These are phyloP conservation scores for Bathynomus jamesi DNA, from an alignment of 1,140 invertebrate species.

Conservation along the genomic window DNA sequence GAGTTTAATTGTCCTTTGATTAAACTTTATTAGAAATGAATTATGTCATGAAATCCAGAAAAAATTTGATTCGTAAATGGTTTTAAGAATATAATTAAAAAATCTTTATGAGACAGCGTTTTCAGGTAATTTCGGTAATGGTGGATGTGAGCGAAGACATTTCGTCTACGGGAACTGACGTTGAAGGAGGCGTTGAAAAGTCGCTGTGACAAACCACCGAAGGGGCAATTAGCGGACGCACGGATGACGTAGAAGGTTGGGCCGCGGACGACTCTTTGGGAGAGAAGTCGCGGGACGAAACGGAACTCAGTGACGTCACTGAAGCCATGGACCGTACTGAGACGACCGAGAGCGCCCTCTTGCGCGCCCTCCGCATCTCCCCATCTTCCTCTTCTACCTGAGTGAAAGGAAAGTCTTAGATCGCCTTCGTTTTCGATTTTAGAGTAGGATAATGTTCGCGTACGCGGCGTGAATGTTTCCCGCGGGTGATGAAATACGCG, in stretches of 20 bases:
- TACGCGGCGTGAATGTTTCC: too few species aligned
- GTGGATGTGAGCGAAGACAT: too few species aligned
- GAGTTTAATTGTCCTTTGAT: too few species aligned
- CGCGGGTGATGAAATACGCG: too few species aligned
- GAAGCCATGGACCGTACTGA: constrained; percentile 37
- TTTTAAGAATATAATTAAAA: too few species aligned
- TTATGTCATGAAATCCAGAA: too few species aligned
- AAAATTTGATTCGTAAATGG: too few species aligned
- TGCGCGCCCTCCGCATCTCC: constrained; percentile 40
- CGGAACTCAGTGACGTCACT: constrained; percentile 10
- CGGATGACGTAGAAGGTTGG: constrained; percentile 32
- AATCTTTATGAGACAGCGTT: too few species aligned
- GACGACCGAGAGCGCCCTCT: constrained; percentile 38
- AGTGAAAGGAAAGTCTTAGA: not conserved
- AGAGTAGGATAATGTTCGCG: not conserved
- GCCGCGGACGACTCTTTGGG: constrained; percentile 13
- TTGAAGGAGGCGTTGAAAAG: not conserved
- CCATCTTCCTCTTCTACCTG: constrained; percentile 44
- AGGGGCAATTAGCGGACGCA: constrained; percentile 38
- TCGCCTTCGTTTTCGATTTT: not conserved
- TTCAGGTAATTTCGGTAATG: too few species aligned
- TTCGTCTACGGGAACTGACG: too few species aligned
- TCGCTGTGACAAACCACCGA: constrained; percentile 27
- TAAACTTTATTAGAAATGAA: too few species aligned
- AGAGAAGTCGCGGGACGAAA: not conserved